A percentile compares a stretch with the other conserved stretches of the same genome.
Conservation (phyloP, 1,140 invertebrate genomes). For the Sesamia nonagrioides region DNA sequence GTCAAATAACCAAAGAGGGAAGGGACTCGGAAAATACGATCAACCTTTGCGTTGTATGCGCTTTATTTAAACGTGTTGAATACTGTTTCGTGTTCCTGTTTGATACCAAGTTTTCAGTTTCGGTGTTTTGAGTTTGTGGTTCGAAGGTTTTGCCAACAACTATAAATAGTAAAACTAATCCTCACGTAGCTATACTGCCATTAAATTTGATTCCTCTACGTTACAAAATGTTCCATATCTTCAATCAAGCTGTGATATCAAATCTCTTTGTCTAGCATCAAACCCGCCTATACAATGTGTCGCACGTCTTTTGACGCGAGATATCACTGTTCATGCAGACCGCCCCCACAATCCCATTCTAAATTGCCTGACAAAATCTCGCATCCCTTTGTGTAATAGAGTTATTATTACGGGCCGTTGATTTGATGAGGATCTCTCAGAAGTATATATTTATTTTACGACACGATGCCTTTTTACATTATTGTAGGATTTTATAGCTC, state of each 20-base stretch:
- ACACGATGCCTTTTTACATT: slow-evolving; percentile 6
- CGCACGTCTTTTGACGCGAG: slow-evolving; percentile 63
- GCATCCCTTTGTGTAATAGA: slow-evolving; percentile 78
- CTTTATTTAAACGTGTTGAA: slow-evolving; percentile 6
- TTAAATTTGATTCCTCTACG: background rate
- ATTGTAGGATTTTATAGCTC: background rate
- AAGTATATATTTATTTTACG: slow-evolving; percentile 36
- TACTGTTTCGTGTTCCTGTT: background rate
- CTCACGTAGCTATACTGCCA: too few relatives aligned
- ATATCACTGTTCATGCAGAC: slow-evolving; percentile 61
- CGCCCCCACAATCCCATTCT: slow-evolving; percentile 66
- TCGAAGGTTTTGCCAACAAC: background rate
- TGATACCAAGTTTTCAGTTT: background rate
- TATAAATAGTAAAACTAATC: background rate
- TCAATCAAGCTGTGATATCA: background rate
- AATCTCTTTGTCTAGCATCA: background rate
- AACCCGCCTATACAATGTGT: slow-evolving; percentile 53
- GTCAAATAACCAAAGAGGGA: slow-evolving; percentile 71
- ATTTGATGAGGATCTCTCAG: slow-evolving; percentile 70
- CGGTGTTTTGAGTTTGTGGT: background rate
- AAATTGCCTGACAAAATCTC: slow-evolving; percentile 77
- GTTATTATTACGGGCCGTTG: slow-evolving; percentile 78
- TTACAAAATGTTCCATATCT: background rate
- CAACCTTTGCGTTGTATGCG: slow-evolving; percentile 17
- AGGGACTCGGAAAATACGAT: slow-evolving; percentile 47